These are phyloP conservation scores for Dasypus novemcinctus DNA, from an alignment of 2,113 vertebrate genomes.

Conservation along the genomic window DNA sequence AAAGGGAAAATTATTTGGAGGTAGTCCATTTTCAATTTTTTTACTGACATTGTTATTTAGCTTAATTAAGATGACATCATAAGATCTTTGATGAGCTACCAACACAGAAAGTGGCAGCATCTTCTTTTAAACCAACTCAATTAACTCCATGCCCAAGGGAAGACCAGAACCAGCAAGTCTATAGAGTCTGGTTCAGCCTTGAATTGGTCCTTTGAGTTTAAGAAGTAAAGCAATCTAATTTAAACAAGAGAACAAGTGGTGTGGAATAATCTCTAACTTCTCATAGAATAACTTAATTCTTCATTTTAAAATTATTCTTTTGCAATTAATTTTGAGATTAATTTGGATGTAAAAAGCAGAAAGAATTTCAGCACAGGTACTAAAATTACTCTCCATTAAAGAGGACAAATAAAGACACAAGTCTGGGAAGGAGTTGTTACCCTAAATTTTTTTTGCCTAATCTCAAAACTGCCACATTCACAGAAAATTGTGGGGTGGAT, in stretches of 20 bases:
- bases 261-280: background rate
- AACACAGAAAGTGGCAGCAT: constrained; percentile 32
- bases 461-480: constrained; percentile 17
- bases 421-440: background rate
- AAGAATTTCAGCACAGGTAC: background rate
- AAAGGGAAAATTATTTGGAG: constrained; percentile 14
- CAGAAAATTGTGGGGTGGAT: background rate
- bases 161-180: constrained; percentile 44
- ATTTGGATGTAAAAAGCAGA: background rate
- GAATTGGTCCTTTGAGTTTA: constrained; percentile 2
- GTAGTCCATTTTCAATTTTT: constrained; percentile 24
- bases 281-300: constrained; percentile 7
- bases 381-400: constrained; percentile 18
- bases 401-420: background rate
- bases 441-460: background rate
- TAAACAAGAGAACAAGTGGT: background rate
- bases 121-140: constrained; percentile 51
- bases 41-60: background rate
- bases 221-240: constrained; percentile 46
- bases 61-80: constrained; percentile 45
- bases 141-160: constrained; percentile 27
- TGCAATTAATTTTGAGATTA: constrained; percentile 10
- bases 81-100: constrained; percentile 51
- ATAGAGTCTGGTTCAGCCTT: constrained; percentile 21
- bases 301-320: constrained; percentile 37